Base-by-base conservation (phyloP, 2,113 vertebrate genomes). In the Poecilia latipinna region DNA sequence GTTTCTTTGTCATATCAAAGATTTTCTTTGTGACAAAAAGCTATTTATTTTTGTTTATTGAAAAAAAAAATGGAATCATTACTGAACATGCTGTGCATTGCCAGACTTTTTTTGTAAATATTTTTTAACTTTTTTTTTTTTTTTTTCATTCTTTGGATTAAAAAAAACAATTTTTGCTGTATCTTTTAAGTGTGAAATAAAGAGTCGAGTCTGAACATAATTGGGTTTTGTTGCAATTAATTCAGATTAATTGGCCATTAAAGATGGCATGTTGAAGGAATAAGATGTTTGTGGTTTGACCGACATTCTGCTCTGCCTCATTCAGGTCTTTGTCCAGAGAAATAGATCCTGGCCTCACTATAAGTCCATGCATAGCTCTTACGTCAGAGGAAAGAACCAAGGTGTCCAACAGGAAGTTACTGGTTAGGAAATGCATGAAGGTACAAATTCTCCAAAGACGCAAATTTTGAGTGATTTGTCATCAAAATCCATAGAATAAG, bases 81-180 rank as follows among this genome's bases (percentile, higher is more conserved):
- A 93, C 93, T 94, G 94, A 94, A 94, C 91, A 92, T 94, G 95
- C 95, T 94, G 94, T 92, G 94, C 93, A 94, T 93, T 80, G 88
- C 93, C 92, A 93, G 93, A 87, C 35, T 26, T 91, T 93, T 93
- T 93, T 92, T 93, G 93, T 94, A 94, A 89, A 93, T 93, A 92
- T 94, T 95, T 95, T 93, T 89, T 91, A 93, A 87, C 81, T 90
- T 81, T 84, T 84, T 89, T 77, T 75, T 84, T 84, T 88, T 78
- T 77, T 85, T 83, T 83, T 88, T 89, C 82, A 79, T 82, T 87
- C 77, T 89, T 89, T 88, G 82, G 77, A 74, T 92, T 80, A 82
- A 85, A 66, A 85, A 66, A 61, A 87, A 82, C 84, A 62, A 80
- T 35, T 78, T 57, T 88, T 88, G 86, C 88, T 86, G 88, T 94